phyloP scores from a whole-genome alignment of 1,140 invertebrate species.

The Nebria ingens region DNA sequence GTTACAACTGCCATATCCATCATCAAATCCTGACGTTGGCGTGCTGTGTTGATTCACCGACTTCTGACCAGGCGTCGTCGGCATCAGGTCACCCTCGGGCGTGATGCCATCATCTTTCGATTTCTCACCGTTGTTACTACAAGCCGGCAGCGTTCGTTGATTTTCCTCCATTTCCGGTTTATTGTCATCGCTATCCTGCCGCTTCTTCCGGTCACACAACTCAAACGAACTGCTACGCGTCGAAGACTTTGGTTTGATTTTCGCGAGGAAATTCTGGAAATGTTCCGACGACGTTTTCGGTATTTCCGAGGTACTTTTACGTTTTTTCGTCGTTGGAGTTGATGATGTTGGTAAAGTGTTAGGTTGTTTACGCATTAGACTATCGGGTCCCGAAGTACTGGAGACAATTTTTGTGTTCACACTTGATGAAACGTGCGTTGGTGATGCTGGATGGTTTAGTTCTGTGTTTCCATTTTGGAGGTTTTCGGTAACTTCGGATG shows the following conservation, averaged over 20 bases:
- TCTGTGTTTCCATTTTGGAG: neutral
- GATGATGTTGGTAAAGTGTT: neutral
- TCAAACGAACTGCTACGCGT: conserved; percentile 23
- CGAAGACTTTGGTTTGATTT: conserved; percentile 21
- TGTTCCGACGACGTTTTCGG: conserved; percentile 15
- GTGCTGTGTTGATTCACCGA: conserved; percentile 24
- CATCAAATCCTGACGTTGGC: conserved; percentile 36
- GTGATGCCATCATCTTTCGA: conserved; percentile 11
- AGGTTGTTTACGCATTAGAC: neutral
- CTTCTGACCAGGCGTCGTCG: conserved; percentile 16
- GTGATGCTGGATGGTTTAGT: neutral
- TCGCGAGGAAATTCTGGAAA: conserved; percentile 13
- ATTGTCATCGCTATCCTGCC: conserved; percentile 10
- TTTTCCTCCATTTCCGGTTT: neutral
- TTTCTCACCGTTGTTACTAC: conserved; percentile 6
- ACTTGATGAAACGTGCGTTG: neutral
- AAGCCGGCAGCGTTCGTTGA: conserved; percentile 12
- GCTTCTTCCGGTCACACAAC: conserved; percentile 20
- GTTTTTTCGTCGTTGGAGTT: too few relatives aligned
- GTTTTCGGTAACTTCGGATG: neutral
- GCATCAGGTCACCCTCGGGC: conserved; percentile 11
- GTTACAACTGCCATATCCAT: conserved; percentile 42
- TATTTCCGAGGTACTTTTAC: conserved; percentile 23
- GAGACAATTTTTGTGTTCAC: neutral
- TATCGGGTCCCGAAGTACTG: neutral